A percentile compares a stretch with the other conserved stretches of the same genome.
These are phyloP conservation scores for Euclidia mi DNA, from an alignment of 2,888 invertebrate genomes.

Conservation along the genomic window DNA sequence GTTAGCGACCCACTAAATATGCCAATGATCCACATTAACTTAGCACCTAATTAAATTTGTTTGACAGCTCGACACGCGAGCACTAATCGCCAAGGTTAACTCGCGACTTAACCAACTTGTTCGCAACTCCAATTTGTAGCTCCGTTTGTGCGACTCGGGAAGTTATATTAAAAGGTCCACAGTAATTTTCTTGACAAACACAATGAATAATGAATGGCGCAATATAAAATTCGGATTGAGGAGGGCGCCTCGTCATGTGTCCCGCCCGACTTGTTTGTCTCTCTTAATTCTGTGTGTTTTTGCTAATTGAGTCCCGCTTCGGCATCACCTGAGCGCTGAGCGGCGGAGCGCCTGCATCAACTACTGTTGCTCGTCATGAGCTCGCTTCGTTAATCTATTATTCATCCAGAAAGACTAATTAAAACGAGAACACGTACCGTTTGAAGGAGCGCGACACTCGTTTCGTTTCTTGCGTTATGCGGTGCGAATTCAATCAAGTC, in stretches of 20 bases:
- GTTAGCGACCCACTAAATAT: constrained; percentile 41
- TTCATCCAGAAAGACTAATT: constrained; percentile 78
- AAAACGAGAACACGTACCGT: constrained; percentile 57
- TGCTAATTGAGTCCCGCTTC: constrained; percentile 87
- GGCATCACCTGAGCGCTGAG: constrained; percentile 72
- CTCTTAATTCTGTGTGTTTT: constrained; percentile 88
- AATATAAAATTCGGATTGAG: constrained; percentile 89
- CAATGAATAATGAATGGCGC: constrained; percentile 86
- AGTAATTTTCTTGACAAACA: constrained; percentile 89
- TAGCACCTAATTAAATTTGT: constrained; percentile 80
- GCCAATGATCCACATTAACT: constrained; percentile 75
- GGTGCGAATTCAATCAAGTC: constrained; percentile 85
- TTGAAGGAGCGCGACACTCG: constrained; percentile 55
- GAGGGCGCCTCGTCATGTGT: constrained; percentile 81
- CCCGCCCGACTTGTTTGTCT: constrained; percentile 84
- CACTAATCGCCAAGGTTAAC: constrained; percentile 81
- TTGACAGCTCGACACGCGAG: constrained; percentile 76
- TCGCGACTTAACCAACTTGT: constrained; percentile 77
- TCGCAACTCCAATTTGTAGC: constrained; percentile 85
- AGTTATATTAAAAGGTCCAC: constrained; percentile 90
- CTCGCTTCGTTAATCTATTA: constrained; percentile 73
- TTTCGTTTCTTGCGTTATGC: constrained; percentile 68
- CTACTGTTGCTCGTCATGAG: constrained; percentile 52
- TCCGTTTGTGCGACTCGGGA: constrained; percentile 79
- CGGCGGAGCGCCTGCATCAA: constrained; percentile 19